Base-by-base conservation (phyloP, 2,888 invertebrate species). In the Copidosoma aretas region DNA sequence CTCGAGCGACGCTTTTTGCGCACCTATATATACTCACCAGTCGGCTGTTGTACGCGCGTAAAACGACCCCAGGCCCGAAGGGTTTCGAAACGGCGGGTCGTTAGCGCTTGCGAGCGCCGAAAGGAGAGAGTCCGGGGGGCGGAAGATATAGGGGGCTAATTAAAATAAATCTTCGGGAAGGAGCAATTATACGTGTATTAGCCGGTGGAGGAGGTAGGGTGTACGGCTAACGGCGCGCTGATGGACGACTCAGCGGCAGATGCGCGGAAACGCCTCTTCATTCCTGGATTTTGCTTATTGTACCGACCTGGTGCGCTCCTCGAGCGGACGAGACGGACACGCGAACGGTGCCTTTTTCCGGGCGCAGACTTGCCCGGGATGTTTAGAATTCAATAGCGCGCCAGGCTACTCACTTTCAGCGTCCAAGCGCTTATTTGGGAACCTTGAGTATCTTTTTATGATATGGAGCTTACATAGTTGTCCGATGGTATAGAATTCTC, bases 161-260 rank as follows among this genome's bases (percentile, higher is more conserved):
- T 46, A 46, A 83, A 83, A 83, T 83, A 83, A 83, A 83, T 83
- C 82, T 83, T 82, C 24, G 81, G 83, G 81, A 81, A 80, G 80
- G 83, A 82, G 82, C 83, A 82, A 83, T 83, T 83, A 83, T 83
- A 83, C 82, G 82, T 83, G 82, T 83, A 83, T 83, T 83, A 83
- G 83, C 81, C 78, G 75, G 12, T 2, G 12, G 43, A 46, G 43
- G 43, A 17, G 12, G 43, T 4, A 12, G 17, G 43, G 17, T 14
- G 80, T 79, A 75, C 71, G 56, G 62, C 60, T 64, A 66, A 54
- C 62, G 43, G 76, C 75, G 32, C 74, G 73, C 80, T 83, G 83
- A 83, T 83, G 78, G 80, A 83, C 82, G 83, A 82, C 76, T 76
- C 78, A 80, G 83, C 82, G 79, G 82, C 83, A 83, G 83, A 82